Conservation (phyloP, 2,888 invertebrate species). For the Drosophila yooni region DNA sequence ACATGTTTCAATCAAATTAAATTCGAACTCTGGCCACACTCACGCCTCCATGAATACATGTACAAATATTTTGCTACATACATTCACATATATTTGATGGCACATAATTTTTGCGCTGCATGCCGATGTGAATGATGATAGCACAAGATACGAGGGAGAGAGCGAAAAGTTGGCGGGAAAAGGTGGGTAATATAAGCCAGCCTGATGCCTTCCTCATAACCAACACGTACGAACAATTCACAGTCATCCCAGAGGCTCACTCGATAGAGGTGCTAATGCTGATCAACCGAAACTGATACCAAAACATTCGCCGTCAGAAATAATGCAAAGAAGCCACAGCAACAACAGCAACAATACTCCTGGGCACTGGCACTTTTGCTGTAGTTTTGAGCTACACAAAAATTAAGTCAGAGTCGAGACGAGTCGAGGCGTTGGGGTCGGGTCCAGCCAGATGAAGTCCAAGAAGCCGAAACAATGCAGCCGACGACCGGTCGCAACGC, state of each 20-base stretch:
- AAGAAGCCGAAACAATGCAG: slow-evolving; percentile 67
- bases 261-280: slow-evolving; percentile 77
- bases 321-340: slow-evolving; percentile 72
- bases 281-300: slow-evolving; percentile 78
- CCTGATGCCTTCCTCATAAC: slow-evolving; percentile 71
- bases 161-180: background rate
- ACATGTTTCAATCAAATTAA: slow-evolving; percentile 73
- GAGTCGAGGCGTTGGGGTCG: slow-evolving; percentile 28
- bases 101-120: slow-evolving; percentile 64
- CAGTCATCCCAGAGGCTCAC: slow-evolving; percentile 69
- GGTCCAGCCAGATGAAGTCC: slow-evolving; percentile 42
- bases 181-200: slow-evolving; percentile 17
- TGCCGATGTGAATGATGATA: slow-evolving; percentile 58
- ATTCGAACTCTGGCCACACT: slow-evolving; percentile 64
- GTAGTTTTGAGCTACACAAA: slow-evolving; percentile 61
- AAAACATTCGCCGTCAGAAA: slow-evolving; percentile 50
- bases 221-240: slow-evolving; percentile 79
- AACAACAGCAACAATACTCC: slow-evolving; percentile 55
- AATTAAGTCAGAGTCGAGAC: slow-evolving; percentile 67
- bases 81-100: slow-evolving; percentile 49
- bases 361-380: slow-evolving; percentile 42
- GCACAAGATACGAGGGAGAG: background rate
- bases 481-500: slow-evolving; percentile 74
- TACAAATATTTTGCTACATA: background rate
- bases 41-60: slow-evolving; percentile 22